These are phyloP conservation scores for Venusia cambrica DNA, from an alignment of 2,888 invertebrate species.

Conservation along the genomic window DNA sequence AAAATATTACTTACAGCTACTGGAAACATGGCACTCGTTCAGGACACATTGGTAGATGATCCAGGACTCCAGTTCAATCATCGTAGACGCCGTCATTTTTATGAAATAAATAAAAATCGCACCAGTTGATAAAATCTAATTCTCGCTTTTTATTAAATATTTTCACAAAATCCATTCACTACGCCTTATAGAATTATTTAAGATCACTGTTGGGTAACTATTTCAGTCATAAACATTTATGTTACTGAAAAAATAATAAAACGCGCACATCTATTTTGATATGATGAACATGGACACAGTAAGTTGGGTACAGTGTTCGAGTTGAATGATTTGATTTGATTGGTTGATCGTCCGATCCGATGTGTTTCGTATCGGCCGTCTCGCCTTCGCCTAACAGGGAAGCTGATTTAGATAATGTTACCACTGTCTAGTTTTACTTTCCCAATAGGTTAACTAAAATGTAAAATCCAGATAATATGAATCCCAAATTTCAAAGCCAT, in stretches of 20 bases:
- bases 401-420: constrained; percentile 40
- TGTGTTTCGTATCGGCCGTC: constrained; percentile 39
- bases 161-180: constrained; percentile 42
- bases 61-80: constrained; percentile 86
- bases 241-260: constrained; percentile 46
- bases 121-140: constrained; percentile 45
- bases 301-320: constrained; percentile 51
- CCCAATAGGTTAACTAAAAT: too few species aligned
- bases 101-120: constrained; percentile 40
- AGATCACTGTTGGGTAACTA: constrained; percentile 30
- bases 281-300: too few species aligned
- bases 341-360: too few species aligned
- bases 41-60: constrained; percentile 85
- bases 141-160: constrained; percentile 30
- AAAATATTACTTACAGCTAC: constrained; percentile 80
- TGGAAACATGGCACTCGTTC: constrained; percentile 84
- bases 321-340: constrained; percentile 60
- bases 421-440: constrained; percentile 23
- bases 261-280: constrained; percentile 54
- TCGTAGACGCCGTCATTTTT: constrained; percentile 77
- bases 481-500: too few species aligned
- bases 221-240: constrained; percentile 50
- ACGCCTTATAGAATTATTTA: constrained; percentile 30
- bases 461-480: too few species aligned
- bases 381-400: constrained; percentile 48